These are phyloP conservation scores for Drosophila sp. DNA, from an alignment of 1,140 invertebrate genomes.

Conservation along the genomic window DNA sequence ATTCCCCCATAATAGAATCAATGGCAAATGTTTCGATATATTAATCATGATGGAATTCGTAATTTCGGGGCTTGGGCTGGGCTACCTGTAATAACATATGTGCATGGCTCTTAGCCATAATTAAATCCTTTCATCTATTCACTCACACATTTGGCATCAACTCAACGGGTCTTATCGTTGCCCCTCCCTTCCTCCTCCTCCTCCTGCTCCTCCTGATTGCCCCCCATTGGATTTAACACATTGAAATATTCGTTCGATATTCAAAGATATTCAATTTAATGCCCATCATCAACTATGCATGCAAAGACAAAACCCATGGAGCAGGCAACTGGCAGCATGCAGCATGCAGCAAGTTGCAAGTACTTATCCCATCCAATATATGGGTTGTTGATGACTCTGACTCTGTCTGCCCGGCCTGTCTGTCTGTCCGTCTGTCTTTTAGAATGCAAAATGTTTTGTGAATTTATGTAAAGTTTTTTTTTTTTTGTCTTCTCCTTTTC, in stretches of 20 bases:
- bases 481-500: background rate
- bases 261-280: slow-evolving; percentile 12
- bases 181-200: too few relatives aligned
- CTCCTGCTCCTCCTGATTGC: too few relatives aligned
- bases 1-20: background rate
- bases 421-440: background rate
- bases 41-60: background rate
- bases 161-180: too few relatives aligned
- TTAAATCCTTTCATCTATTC: slow-evolving; percentile 10
- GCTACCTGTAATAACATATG: background rate
- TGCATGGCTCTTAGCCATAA: background rate
- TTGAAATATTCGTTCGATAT: slow-evolving; percentile 8
- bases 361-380: background rate
- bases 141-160: background rate
- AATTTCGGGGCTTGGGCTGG: background rate
- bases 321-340: background rate
- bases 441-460: background rate
- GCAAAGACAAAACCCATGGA: background rate
- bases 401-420: background rate
- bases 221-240: background rate
- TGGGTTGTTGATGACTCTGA: background rate
- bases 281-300: slow-evolving; percentile 4
- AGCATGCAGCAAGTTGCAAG: background rate
- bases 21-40: background rate
- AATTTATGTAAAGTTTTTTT: background rate